Evolutionary conservation across 2,113 vertebrate species (phyloP), one percentile per base, ranked within the genome.

Genomic region (Murina feae): DNA sequence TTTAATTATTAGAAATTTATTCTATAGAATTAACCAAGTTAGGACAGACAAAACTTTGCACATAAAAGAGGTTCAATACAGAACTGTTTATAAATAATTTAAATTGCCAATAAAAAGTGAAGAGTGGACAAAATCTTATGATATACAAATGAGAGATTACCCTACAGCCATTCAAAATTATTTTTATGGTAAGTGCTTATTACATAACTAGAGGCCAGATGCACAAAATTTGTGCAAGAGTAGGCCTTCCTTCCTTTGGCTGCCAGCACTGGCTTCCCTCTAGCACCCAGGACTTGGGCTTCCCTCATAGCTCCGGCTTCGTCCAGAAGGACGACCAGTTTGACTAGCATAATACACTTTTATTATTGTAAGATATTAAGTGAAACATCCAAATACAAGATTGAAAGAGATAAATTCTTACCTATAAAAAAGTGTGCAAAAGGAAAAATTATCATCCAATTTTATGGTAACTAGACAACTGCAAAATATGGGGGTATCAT

Each of bases 1-100:
- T n/a, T 86, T 82, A 83, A 87, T 49, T 94, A 87, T 63, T 63
- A 91, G 58, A 94, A 91, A 85, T 90, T 74, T 42, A 53, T 63
- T n/a, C 47, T 78, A 82, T 87, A 63, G 12, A 76, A 71, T 71
- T 55, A 86, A 93, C 51, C 28, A 44, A 90, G 4, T 90, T 58
- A 96, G 47, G 60, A 20, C 35, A 85, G 37, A 87, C 7, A 75
- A 91, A 78, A 91, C 13, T 80, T 89, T 53, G 66, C 28, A 88
- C 30, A 78, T 42, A 78, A 87, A 91, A 85, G 11, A 82, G 9
- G 30, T 35, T 71, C 5, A 55, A 65, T 35, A 86, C 6, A 30
- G 91, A 92, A 60, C 3, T 94, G 66, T 51, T 89, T 65, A 39
- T 42, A 42, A 89, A 76, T 3, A 12, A 83, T 51, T 78, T 55